A percentile compares a stretch with the other conserved stretches of the same genome.
Evolutionary conservation across 2,113 vertebrate genomes (phyloP).

Genomic region (Upupa epops): DNA sequence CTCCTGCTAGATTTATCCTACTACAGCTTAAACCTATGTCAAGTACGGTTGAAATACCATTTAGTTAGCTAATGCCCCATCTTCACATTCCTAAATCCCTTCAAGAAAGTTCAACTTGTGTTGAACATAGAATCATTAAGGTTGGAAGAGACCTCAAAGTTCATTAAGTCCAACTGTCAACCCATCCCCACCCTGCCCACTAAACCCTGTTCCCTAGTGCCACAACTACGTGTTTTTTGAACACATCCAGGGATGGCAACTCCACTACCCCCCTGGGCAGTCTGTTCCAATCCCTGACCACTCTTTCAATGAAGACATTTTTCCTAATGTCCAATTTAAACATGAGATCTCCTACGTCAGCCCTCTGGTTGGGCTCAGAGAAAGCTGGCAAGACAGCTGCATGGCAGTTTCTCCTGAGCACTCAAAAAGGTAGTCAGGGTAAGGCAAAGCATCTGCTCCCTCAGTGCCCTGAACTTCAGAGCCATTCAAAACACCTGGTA

Average conservation of each 20-base stretch:
- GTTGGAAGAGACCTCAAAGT: too few species aligned
- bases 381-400: not conserved
- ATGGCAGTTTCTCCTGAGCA: not conserved
- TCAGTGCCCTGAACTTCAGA: not conserved
- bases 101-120: not conserved
- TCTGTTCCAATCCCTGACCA: too few species aligned
- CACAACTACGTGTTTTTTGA: too few species aligned
- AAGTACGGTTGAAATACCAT: not conserved
- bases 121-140: not conserved
- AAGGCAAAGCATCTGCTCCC: not conserved
- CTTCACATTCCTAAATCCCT: not conserved
- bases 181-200: too few species aligned
- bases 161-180: too few species aligned
- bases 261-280: too few species aligned
- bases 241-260: too few species aligned
- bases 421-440: not conserved
- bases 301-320: too few species aligned
- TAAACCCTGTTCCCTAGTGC: too few species aligned
- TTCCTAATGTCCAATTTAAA: too few species aligned
- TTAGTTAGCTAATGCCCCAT: not conserved
- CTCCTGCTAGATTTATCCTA: not conserved
- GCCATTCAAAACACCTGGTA: not conserved
- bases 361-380: not conserved
- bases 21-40: not conserved
- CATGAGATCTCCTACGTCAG: not conserved